Evolutionary conservation across 2,888 invertebrate genomes (phyloP), one percentile per base, ranked within the genome.

Genomic region (Cinara cedri): DNA sequence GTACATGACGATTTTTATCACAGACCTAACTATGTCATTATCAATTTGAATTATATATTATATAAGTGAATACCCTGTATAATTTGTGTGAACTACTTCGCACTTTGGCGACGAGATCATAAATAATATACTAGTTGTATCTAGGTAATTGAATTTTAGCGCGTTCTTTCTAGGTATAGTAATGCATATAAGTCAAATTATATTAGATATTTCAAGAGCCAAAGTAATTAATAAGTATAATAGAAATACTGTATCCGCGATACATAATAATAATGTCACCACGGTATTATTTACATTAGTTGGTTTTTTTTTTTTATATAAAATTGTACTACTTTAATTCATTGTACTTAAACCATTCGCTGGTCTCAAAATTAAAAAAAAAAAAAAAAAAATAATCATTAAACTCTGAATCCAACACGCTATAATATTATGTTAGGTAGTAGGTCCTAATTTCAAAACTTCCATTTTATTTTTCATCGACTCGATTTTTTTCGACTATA

Each of bases 401-500:
- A 62, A n/a, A n/a, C 14, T 62, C 49, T 34, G 19, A 72, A 72
- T 62, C 49, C 26, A 49, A 49, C 49, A 46, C n/a, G 60, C 16
- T 62, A 19, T 34, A 21, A 16, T 44, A 62, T 60, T 21, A 49
- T 34, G 34, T 24, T 60, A 11, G 34, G 3, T 34, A 34, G 34
- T 34, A 34, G n/a, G n/a, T n/a, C n/a, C 34, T 34, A 34, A 34
- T 54, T 54, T 21, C 11, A 21, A 24, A 54, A 63, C 44, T 65
- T 65, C 62, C 74, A 75, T 65, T 75, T 75, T 75, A 54, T 65
- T 75, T 24, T 75, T 65, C 74, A 63, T 60, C 63, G 63, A 54
- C 3, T 63, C 51, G 11, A 63, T 51, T 74, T 62, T 74, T 63
- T 74, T 54, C 42, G 6, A 51, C 63, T 63, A 42, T 54, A 34